These are phyloP conservation scores for Polyboroides typus DNA, from an alignment of 2,797 vertebrate genomes.

Conservation along the genomic window DNA sequence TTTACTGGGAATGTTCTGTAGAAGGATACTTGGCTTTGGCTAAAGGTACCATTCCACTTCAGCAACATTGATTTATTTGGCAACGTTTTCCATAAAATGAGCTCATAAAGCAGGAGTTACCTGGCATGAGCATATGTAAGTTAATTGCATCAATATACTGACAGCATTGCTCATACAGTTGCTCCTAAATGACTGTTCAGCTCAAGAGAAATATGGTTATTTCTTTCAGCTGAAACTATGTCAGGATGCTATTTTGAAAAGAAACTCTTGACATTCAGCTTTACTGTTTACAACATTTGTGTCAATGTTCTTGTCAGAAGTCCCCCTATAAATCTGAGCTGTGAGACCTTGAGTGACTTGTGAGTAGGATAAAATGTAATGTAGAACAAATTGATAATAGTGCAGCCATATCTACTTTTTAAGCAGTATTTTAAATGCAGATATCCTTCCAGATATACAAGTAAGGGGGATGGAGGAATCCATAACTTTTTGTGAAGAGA, in stretches of 20 bases:
- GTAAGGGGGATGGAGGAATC: neutral
- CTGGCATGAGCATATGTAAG: neutral
- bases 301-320: slow-evolving; percentile 9
- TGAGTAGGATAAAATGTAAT: neutral
- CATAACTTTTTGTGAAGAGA: neutral
- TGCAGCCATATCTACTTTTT: too few relatives aligned
- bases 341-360: neutral
- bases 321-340: slow-evolving; percentile 1
- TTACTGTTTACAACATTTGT: neutral
- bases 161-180: neutral
- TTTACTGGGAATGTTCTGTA: neutral
- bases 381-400: neutral
- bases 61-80: neutral
- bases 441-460: neutral
- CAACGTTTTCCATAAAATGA: neutral
- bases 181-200: neutral
- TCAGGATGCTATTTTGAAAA: slow-evolving; percentile 5
- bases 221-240: slow-evolving; percentile 28
- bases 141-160: neutral
- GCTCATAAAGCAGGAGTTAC: neutral
- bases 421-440: too few relatives aligned
- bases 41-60: neutral
- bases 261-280: slow-evolving; percentile 14
- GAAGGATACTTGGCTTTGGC: neutral
- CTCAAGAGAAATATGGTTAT: neutral